These are phyloP conservation scores for Catharus minimus DNA, from an alignment of 2,113 vertebrate species.

Conservation along the genomic window DNA sequence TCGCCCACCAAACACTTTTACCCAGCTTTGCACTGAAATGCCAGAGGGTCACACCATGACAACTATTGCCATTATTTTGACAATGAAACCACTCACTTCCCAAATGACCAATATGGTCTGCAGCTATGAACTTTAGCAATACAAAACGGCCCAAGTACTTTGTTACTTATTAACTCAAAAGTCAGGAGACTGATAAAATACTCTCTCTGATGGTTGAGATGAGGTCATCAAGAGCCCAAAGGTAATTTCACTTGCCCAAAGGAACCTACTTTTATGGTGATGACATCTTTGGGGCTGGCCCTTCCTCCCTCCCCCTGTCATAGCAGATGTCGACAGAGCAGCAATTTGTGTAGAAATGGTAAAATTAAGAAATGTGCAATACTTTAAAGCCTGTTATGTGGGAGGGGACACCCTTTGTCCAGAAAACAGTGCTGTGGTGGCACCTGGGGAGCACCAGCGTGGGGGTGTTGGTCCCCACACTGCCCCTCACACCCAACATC, in stretches of 20 bases:
- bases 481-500: not conserved
- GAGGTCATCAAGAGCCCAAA: not conserved
- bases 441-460: not conserved
- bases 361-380: not conserved
- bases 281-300: slow-evolving; percentile 30
- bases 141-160: not conserved
- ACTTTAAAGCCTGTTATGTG: not conserved
- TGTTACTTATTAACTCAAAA: slow-evolving; percentile 30
- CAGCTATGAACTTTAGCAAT: not conserved
- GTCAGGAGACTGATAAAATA: not conserved
- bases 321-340: slow-evolving; percentile 34
- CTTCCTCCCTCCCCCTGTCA: slow-evolving; percentile 63
- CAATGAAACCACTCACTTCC: not conserved
- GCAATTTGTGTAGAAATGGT: not conserved
- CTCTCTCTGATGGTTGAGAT: not conserved
- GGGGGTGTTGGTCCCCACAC: accelerated
- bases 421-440: not conserved
- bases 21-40: not conserved
- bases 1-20: not conserved
- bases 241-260: not conserved
- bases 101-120: not conserved
- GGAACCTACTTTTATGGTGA: slow-evolving; percentile 68
- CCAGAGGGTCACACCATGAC: not conserved
- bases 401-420: not conserved
- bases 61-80: not conserved